Percentiles rank a stretch among this genome's conserved stretches.
Evolutionary conservation across 2,797 vertebrate species (phyloP).

Genomic region (Phoeniculus purpureus): DNA sequence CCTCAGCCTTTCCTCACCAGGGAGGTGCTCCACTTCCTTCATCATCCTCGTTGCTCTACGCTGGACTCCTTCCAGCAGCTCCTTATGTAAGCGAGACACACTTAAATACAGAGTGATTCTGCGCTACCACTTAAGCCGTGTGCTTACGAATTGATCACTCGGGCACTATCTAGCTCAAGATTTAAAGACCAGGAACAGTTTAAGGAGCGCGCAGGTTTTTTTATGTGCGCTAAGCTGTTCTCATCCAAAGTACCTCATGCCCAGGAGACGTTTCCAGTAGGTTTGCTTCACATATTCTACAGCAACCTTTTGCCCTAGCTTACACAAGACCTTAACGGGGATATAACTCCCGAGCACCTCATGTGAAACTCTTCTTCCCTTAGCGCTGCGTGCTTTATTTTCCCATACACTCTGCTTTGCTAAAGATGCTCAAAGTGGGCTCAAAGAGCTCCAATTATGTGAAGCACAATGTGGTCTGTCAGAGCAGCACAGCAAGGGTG

Average conservation of each 20-base stretch:
- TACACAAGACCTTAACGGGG: constrained; percentile 11
- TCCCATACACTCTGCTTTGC: neutral
- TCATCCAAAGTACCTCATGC: neutral
- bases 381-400: neutral
- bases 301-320: constrained; percentile 13
- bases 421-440: neutral
- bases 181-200: neutral
- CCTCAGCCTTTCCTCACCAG: no score
- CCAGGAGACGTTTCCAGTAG: constrained; percentile 10
- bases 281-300: constrained; percentile 5
- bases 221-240: neutral
- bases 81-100: neutral
- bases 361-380: neutral
- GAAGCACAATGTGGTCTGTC: neutral
- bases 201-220: constrained; percentile 2
- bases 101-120: neutral
- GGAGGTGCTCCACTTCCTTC: no score
- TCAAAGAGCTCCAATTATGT: neutral
- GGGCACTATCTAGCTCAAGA: neutral
- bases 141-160: neutral
- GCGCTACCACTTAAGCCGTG: neutral
- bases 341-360: neutral
- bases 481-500: neutral
- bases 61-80: no score
- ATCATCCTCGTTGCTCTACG: no score